Evolutionary conservation across 2,113 vertebrate species (phyloP), one percentile per base, ranked within the genome.

Genomic region (Pelvicachromis taeniatus): DNA sequence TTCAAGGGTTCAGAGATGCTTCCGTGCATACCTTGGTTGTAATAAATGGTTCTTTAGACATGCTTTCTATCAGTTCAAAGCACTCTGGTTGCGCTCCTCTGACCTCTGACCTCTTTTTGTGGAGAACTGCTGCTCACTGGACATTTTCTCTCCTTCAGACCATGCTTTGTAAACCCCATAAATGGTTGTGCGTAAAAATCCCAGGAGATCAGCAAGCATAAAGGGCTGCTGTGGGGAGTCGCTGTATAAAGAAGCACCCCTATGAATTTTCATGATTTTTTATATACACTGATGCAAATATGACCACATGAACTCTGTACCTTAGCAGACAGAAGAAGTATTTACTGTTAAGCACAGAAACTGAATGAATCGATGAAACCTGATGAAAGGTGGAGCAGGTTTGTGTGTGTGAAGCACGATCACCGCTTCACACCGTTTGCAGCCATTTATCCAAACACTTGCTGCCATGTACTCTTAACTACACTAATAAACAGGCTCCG

Each of bases 21-120:
- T 42, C 38, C 42, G 38, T 68, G 63, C 63, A 68, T 68, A 68
- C 38, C 38, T 68, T 42, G 38, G 63, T 16, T 68, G 63, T 42
- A 68, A 68, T 42, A 23, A 68, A 42, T 68, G 38, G n/a, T 21
- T 26, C 38, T 68, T 42, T 68, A 42, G n/a, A 42, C 12, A 16
- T n/a, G n/a, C 13, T 42, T 68, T 38, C 7, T 68, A 42, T 42
- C 21, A 68, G 38, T 42, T 26, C 35, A 42, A 68, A 68, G 63
- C 7, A 68, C 38, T 68, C 63, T 68, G 63, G 59, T 33, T 63
- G 10, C 38, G 33, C 59, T 63, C 33, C 59, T 63, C 11, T 38
- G 59, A 68, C 63, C 63, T 42, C 35, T 68, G 63, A 42, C 63
- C 42, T 68, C 12, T 58, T 29, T 4, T 23, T 23, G 35, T 42